These are phyloP conservation scores for Merops nubicus DNA, from an alignment of 2,113 vertebrate genomes.

Conservation along the genomic window DNA sequence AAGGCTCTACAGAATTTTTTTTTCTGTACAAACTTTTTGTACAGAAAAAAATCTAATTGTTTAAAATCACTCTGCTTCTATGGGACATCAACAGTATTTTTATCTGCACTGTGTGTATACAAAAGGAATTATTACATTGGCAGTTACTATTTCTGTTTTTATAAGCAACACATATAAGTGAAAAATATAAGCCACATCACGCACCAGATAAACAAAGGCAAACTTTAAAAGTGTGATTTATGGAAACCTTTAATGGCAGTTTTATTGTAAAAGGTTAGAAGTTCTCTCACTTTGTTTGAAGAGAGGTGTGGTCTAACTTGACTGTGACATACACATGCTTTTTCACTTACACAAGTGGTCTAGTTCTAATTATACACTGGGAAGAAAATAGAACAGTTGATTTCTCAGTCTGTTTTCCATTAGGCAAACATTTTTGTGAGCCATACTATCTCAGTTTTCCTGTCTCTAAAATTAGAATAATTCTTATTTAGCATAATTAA, in stretches of 20 bases:
- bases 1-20: too few relatives aligned
- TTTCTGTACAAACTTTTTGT: neutral
- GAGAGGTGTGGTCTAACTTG: neutral
- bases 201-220: neutral
- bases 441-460: neutral
- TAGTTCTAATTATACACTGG: neutral
- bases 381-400: neutral
- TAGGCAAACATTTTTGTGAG: neutral
- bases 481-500: neutral
- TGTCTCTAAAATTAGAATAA: neutral
- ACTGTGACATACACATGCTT: neutral
- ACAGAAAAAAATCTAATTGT: neutral
- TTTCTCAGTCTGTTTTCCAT: neutral
- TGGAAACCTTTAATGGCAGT: neutral
- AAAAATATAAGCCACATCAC: neutral
- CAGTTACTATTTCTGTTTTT: neutral
- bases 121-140: neutral
- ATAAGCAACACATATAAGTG: neutral
- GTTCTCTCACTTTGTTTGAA: neutral
- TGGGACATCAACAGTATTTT: neutral
- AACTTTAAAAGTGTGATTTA: neutral
- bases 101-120: neutral
- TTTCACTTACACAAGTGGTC: neutral
- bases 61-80: neutral
- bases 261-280: neutral